phyloP scores from a whole-genome alignment of 2,888 invertebrate genomes.

The Mythimna impura region DNA sequence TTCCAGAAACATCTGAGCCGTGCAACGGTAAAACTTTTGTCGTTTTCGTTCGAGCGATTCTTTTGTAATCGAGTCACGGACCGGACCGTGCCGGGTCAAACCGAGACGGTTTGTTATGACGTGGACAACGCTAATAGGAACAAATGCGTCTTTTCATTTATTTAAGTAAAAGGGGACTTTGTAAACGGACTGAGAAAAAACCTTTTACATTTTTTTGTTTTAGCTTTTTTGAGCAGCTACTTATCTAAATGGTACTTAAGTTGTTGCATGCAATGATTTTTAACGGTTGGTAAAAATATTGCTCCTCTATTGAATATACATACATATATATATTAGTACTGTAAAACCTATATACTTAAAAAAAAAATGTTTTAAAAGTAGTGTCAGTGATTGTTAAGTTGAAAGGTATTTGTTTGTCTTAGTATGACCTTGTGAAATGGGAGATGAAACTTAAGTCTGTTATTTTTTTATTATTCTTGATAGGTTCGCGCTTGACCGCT shows the following conservation, averaged over 20 bases:
- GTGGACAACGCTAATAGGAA: conserved; percentile 67
- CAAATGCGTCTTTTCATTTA: conserved; percentile 59
- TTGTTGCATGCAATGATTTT: conserved; percentile 4
- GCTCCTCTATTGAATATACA: background rate
- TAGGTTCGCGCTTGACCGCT: no score
- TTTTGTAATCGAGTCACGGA: conserved; percentile 71
- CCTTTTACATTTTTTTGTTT: conserved; percentile 11
- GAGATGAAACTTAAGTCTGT: no score
- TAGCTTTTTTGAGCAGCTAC: conserved; percentile 3
- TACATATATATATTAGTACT: no score
- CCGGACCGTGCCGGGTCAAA: conserved; percentile 50
- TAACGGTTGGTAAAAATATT: background rate
- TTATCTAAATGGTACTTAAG: conserved; percentile 12
- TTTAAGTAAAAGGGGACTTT: conserved; percentile 40
- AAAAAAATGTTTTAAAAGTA: no score
- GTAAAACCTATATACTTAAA: no score
- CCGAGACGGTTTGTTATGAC: conserved; percentile 67
- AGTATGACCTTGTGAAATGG: no score
- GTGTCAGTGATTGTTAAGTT: no score
- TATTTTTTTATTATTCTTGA: no score
- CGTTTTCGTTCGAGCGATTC: conserved; percentile 63
- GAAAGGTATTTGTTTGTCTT: no score
- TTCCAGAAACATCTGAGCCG: conserved; percentile 39
- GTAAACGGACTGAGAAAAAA: conserved; percentile 7
- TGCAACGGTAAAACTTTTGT: conserved; percentile 55